phyloP scores from a whole-genome alignment of 2,797 vertebrate species.

The Denticeps clupeoides region DNA sequence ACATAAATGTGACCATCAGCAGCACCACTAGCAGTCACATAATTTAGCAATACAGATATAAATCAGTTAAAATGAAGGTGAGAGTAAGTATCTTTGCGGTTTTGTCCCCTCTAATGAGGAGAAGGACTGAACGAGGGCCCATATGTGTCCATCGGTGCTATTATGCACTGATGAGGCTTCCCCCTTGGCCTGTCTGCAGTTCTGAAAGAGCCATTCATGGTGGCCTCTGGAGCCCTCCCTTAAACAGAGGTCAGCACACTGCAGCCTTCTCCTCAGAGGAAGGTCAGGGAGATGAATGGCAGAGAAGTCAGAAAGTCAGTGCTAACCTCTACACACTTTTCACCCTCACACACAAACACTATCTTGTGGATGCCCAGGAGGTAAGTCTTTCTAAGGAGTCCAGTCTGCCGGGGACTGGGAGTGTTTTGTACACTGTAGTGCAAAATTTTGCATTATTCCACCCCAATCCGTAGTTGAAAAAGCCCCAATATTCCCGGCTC shows the following conservation, averaged over 20 bases:
- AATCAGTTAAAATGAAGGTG: constrained; percentile 60
- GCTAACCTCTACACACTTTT: constrained; percentile 28
- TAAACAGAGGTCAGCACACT: constrained; percentile 53
- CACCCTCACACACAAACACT: constrained; percentile 41
- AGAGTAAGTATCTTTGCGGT: constrained; percentile 36
- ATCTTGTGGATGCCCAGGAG: constrained; percentile 62
- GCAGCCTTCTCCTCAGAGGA: constrained; percentile 27
- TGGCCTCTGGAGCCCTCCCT: constrained; percentile 20
- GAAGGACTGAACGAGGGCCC: too few species aligned
- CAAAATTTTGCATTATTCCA: too few species aligned
- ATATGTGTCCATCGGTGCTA: constrained; percentile 3
- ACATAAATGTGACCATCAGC: constrained; percentile 25
- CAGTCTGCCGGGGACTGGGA: constrained; percentile 69
- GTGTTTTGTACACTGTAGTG: too few species aligned
- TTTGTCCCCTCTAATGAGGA: too few species aligned
- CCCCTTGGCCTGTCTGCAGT: too few species aligned
- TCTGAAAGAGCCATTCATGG: neutral
- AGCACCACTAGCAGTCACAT: constrained; percentile 27
- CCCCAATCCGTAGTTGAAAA: too few species aligned
- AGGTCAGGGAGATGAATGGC: constrained; percentile 65
- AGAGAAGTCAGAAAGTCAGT: constrained; percentile 63
- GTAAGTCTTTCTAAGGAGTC: constrained; percentile 84
- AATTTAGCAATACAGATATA: constrained; percentile 21
- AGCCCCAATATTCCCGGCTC: too few species aligned
- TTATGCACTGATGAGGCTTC: too few species aligned